Percentiles rank a stretch among this genome's conserved stretches.
Evolutionary conservation across 64 coral and sea anemone genomes (phyloP).

Genomic region (Actinia tenebrosa): DNA sequence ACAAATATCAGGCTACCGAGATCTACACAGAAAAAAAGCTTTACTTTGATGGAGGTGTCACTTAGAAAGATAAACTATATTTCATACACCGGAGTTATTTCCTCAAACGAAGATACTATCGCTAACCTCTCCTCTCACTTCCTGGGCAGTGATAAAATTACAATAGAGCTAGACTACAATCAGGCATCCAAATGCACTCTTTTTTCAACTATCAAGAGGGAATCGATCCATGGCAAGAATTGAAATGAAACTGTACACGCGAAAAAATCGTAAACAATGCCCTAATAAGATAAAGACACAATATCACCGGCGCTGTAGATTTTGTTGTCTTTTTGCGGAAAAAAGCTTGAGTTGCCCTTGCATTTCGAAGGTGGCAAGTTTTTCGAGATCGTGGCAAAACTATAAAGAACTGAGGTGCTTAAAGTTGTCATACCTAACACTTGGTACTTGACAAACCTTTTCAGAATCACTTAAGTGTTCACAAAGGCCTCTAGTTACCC

Average conservation of each 20-base stretch:
- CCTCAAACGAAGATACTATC: conserved; percentile 25
- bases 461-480: conserved; percentile 91
- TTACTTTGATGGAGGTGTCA: conserved; percentile 19
- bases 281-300: conserved; percentile 13
- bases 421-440: conserved; percentile 65
- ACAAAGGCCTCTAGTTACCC: conserved; percentile 70
- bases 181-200: conserved; percentile 18
- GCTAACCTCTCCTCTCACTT: conserved; percentile 13
- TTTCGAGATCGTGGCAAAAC: conserved; percentile 8
- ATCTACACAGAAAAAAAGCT: conserved; percentile 15
- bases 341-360: neutral
- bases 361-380: conserved; percentile 5
- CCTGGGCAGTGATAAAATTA: conserved; percentile 29
- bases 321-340: neutral
- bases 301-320: neutral
- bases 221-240: conserved; percentile 6
- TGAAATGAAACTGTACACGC: conserved; percentile 16
- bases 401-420: conserved; percentile 18
- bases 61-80: conserved; percentile 28
- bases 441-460: conserved; percentile 80
- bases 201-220: conserved; percentile 1
- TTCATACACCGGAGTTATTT: conserved; percentile 35
- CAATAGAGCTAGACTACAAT: conserved; percentile 14
- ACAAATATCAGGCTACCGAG: conserved; percentile 11
- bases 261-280: conserved; percentile 18